A percentile compares a stretch with the other conserved stretches of the same genome.
Evolutionary conservation across 2,113 vertebrate genomes (phyloP).

Genomic region (Gobio gobio): DNA sequence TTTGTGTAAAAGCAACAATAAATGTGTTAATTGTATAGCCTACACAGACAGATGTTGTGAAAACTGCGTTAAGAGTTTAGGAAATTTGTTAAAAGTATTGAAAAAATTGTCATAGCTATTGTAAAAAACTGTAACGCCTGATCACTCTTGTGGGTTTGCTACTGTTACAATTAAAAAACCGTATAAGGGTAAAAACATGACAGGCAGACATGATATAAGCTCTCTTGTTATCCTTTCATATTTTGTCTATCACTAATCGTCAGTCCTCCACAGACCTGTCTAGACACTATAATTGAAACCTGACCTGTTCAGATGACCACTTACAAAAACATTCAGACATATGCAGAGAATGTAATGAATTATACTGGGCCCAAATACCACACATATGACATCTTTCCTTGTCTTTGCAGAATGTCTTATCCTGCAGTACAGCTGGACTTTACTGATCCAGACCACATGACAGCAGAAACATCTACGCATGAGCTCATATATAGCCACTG

Average conservation of each 20-base stretch:
- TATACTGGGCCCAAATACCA: slow-evolving; percentile 53
- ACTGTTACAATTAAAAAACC: no score
- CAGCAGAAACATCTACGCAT: slow-evolving; percentile 42
- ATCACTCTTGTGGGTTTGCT: no score
- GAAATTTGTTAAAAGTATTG: no score
- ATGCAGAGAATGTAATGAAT: slow-evolving; percentile 51
- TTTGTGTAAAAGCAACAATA: no score
- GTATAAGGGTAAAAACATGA: no score
- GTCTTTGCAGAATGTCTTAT: slow-evolving; percentile 48
- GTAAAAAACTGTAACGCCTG: no score
- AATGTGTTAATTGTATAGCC: no score
- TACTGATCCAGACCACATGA: slow-evolving; percentile 38
- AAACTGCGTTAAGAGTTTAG: no score
- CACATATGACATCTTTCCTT: slow-evolving; percentile 51
- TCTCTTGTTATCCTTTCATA: neutral
- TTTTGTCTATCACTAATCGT: neutral
- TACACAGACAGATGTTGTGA: no score
- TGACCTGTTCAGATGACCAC: slow-evolving; percentile 47
- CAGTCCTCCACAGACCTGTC: slow-evolving; percentile 43
- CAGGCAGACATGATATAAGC: no score
- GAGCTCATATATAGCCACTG: slow-evolving; percentile 33
- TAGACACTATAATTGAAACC: slow-evolving; percentile 57
- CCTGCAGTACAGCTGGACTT: slow-evolving; percentile 49
- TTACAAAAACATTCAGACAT: slow-evolving; percentile 55
- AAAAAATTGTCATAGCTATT: no score